phyloP scores from a whole-genome alignment of 1,140 invertebrate species.

The Lerema accius region DNA sequence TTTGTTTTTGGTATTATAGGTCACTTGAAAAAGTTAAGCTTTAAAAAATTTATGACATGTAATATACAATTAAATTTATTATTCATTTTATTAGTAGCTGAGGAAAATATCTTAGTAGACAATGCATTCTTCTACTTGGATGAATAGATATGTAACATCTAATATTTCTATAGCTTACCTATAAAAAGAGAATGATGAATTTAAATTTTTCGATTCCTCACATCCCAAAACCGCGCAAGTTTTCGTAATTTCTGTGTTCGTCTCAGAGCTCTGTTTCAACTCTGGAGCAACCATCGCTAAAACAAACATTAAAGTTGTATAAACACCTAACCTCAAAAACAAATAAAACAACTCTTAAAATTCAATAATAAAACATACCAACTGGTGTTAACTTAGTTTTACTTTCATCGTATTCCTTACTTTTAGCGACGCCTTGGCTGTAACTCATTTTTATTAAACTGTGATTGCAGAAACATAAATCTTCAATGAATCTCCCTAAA shows the following conservation, averaged over 20 bases:
- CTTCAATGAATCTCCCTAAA: neutral
- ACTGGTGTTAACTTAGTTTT: conserved; percentile 68
- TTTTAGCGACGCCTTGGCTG: conserved; percentile 61
- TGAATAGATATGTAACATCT: too few species aligned
- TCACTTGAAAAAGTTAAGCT: too few species aligned
- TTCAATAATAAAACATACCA: conserved; percentile 47
- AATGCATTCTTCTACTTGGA: too few species aligned
- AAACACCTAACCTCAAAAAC: too few species aligned
- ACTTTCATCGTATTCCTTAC: conserved; percentile 67
- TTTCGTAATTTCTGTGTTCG: conserved; percentile 69
- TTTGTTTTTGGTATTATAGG: too few species aligned
- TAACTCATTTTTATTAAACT: conserved; percentile 56
- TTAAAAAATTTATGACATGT: too few species aligned
- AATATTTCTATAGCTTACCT: conserved; percentile 47
- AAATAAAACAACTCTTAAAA: conserved; percentile 28
- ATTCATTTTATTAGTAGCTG: too few species aligned
- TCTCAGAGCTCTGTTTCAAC: conserved; percentile 66
- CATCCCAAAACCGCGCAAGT: conserved; percentile 75
- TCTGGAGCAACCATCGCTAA: conserved; percentile 77
- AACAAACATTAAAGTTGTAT: conserved; percentile 30
- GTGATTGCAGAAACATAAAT: conserved; percentile 24
- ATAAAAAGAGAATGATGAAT: conserved; percentile 67
- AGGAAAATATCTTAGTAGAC: too few species aligned
- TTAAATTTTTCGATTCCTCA: conserved; percentile 71
- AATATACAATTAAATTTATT: too few species aligned